A percentile compares a stretch with the other conserved stretches of the same genome.
phyloP scores from a whole-genome alignment of 2,113 vertebrate genomes.

The Fregata magnificens region DNA sequence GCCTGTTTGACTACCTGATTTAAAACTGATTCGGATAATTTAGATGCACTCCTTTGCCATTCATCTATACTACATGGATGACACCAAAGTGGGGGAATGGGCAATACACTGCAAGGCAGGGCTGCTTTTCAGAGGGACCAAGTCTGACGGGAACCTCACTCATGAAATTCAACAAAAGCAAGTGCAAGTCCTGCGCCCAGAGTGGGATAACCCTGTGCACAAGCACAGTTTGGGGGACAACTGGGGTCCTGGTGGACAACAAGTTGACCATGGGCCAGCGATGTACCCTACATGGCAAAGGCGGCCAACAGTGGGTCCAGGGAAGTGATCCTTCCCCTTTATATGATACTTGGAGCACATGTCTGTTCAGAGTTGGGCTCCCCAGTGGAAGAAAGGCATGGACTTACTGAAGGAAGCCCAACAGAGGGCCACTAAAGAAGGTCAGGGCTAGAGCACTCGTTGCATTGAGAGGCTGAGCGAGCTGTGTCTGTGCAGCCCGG shows the following conservation, averaged over 20 bases:
- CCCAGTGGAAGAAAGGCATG: neutral
- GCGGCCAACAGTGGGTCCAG: neutral
- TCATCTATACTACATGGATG: neutral
- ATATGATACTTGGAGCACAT: neutral
- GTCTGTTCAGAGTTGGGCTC: neutral
- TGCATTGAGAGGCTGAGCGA: neutral
- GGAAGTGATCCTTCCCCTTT: neutral
- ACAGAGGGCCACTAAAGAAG: neutral
- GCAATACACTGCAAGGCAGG: neutral
- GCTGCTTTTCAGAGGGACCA: neutral
- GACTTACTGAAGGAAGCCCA: neutral
- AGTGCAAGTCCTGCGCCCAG: neutral
- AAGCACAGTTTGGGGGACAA: neutral
- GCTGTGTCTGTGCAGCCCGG: neutral
- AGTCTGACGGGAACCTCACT: neutral
- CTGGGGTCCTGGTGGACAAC: neutral
- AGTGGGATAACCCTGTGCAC: neutral
- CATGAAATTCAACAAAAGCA: neutral
- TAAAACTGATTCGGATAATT: neutral
- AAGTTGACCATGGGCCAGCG: neutral
- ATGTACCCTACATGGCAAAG: neutral
- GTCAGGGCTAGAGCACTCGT: accelerated
- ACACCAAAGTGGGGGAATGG: neutral
- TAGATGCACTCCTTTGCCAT: neutral
- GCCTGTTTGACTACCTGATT: neutral